These are phyloP conservation scores for Geophilus truncorum DNA, from an alignment of 2,888 invertebrate genomes.

Conservation along the genomic window DNA sequence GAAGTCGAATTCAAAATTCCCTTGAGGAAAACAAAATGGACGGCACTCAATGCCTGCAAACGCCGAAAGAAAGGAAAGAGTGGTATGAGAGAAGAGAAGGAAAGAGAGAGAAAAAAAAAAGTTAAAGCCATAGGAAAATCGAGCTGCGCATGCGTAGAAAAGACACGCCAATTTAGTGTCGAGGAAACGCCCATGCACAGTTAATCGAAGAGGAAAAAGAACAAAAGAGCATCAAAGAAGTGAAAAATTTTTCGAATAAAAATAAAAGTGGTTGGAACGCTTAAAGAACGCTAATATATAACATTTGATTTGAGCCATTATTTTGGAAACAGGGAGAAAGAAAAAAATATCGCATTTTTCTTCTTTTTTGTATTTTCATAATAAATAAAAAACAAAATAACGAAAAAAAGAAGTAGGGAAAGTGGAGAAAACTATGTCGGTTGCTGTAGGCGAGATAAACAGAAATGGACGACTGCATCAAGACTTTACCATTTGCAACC, in stretches of 20 bases:
- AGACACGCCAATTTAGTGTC: not conserved
- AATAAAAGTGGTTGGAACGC: not conserved
- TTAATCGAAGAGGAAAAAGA: constrained; percentile 14
- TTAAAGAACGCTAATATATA: not conserved
- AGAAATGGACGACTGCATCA: constrained; percentile 1
- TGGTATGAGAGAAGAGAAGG: not conserved
- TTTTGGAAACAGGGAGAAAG: not conserved
- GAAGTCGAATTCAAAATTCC: not conserved
- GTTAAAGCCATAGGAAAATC: not conserved
- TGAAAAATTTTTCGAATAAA: not conserved
- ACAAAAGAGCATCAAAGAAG: not conserved
- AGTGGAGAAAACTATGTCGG: not conserved
- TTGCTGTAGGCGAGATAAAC: not conserved
- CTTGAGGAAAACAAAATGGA: not conserved
- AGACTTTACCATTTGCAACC: not conserved
- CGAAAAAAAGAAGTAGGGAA: not conserved
- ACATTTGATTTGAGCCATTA: not conserved
- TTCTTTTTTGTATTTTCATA: too few species aligned
- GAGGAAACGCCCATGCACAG: constrained; percentile 11
- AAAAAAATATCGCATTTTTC: too few species aligned
- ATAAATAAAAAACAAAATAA: not conserved
- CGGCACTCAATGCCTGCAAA: not conserved
- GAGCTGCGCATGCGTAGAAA: constrained; percentile 8
- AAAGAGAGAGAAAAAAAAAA: not conserved
- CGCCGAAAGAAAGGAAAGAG: too few species aligned